These are phyloP conservation scores for Diloba caeruleocephala DNA, from an alignment of 2,888 invertebrate genomes.

Conservation along the genomic window DNA sequence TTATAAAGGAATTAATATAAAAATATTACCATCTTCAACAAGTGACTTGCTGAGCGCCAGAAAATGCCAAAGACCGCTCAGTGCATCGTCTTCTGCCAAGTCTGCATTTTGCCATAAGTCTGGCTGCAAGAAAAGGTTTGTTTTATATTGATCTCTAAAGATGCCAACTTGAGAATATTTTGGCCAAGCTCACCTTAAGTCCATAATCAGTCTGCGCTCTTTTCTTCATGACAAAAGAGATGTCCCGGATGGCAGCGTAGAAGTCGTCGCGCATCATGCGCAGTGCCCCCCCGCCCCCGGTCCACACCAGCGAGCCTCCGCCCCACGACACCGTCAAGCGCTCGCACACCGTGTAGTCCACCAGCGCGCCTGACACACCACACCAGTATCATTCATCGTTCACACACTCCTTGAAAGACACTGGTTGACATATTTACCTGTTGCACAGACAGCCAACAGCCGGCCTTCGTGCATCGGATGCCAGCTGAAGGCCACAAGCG, in stretches of 20 bases:
- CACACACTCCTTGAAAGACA: too few species aligned
- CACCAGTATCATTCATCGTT: too few species aligned
- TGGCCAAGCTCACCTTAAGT: constrained; percentile 91
- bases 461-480: constrained; percentile 95
- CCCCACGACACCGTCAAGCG: constrained; percentile 95
- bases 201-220: constrained; percentile 94
- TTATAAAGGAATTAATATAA: background rate
- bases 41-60: constrained; percentile 92
- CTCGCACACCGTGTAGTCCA: constrained; percentile 94
- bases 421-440: constrained; percentile 31
- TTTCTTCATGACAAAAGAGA: constrained; percentile 92
- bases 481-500: constrained; percentile 95
- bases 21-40: constrained; percentile 90
- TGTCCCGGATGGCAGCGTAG: constrained; percentile 90
- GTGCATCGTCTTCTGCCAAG: constrained; percentile 92
- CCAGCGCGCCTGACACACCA: constrained; percentile 87
- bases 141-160: too few species aligned
- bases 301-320: constrained; percentile 91
- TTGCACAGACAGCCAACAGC: constrained; percentile 91
- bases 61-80: constrained; percentile 96
- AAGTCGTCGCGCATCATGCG: constrained; percentile 81
- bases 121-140: constrained; percentile 81
- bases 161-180: too few species aligned
- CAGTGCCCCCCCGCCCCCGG: constrained; percentile 84
- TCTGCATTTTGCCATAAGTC: constrained; percentile 95